Base-by-base conservation (phyloP, 2,888 invertebrate species). In the Lamellibrachia satsuma region DNA sequence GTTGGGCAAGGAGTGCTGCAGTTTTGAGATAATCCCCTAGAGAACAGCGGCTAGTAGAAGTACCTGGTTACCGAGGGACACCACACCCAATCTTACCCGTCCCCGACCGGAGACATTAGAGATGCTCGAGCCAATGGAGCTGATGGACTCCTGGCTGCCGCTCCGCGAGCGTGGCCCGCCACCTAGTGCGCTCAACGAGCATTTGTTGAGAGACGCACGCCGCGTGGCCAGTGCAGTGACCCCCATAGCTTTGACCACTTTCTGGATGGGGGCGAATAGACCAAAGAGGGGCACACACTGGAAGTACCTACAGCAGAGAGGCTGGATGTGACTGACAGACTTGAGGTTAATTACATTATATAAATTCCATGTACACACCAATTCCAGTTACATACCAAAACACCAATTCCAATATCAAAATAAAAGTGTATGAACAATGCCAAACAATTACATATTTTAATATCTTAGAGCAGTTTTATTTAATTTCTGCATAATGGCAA, bases 261-360 rank as follows among this genome's bases (percentile, higher is more conserved):
- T 99, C 95, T 98, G 97, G 93, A 98, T 97, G 2, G 99, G 99
- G 52, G 99, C 98, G 97, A 99, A 99, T 93, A 99, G 97, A 2
- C 99, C 99, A 97, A 98, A 98, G 96, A 98, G 98, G 90, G 98
- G 98, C 94, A 98, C 97, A 96, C 99, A 99, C 94, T 98, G 98
- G 97, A 99, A 99, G 97, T 99, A 99, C 97, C 99, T 96, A 94
- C 9, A 93, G 92, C 55, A 52, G 22, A 92, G 52, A 52, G 22
- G 91, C 27, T 75, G 75, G 75, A 75, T 75, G 75, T 75, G 39
- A 39, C 39, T 22, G 22, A 75, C 75, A 75, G 39, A 39, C 39
- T 39, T 39, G 39, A 75, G 75, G 60, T 3, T 75, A 6, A n/a
- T 15, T 39, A 39, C 39, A 39, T 39, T 39, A 39, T 39, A 39